Evolutionary conservation across 1,140 invertebrate species (phyloP), one percentile per base, ranked within the genome.

Genomic region (Sinella curviseta): DNA sequence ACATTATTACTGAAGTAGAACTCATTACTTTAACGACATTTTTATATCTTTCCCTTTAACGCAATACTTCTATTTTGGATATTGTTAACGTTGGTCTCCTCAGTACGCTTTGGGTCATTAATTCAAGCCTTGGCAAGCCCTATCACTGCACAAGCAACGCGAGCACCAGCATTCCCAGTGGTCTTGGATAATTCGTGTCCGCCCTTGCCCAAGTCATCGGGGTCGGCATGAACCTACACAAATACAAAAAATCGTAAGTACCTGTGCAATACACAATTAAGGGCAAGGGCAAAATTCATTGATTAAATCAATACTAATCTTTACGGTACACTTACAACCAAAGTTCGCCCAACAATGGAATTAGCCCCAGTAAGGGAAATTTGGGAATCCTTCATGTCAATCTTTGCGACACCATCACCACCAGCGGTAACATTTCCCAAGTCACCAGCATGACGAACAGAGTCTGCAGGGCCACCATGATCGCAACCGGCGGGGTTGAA

Each of bases 111-210:
- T n/a, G n/a, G n/a, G n/a, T n/a, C n/a, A 48, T 81, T 48, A 67
- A 80, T 78, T 86, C 87, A 89, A 73, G 86, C 79, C 83, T 92
- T 92, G 54, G 92, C 88, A 77, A 97, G 89, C 48, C 96, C 98
- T 88, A 99, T 97, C n/a, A 99, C 95, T 78, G 97, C 97, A 87
- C 98, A 99, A 28, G 96, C 97, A 80, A 97, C 89, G 83, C 98
- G 92, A 76, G 92, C 96, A 2, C 98, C 98, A 82, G 98, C 97
- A 89, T 99, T 99, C 35, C 98, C 98, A 74, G 97, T 99, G 17
- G 94, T 94, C 88, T 94, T 93, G 87, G 96, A 98, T 65, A 97
- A 89, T 85, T 97, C 95, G 85, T 98, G 94, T 0, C 95, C 95
- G 78, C 97, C 97, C 82, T 93, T 89, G 3, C 97, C 98, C 67